Evolutionary conservation across 2,888 invertebrate genomes (phyloP).

Genomic region (Phoenoteleia sp.): DNA sequence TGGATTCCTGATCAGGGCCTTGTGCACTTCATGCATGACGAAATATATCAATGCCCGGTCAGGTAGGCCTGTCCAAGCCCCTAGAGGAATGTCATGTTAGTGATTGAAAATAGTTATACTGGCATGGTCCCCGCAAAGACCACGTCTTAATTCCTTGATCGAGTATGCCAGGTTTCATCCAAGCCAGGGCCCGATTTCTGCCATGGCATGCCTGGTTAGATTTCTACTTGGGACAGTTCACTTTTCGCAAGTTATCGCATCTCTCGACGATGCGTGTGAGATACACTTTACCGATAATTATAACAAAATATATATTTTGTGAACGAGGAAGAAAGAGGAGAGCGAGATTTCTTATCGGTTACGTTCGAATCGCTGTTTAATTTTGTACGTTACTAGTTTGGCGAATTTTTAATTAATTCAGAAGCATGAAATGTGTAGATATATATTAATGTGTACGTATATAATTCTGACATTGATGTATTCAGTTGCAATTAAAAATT

Average conservation of each 20-base stretch:
- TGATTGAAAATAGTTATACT: too few relatives aligned
- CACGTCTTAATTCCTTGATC: too few relatives aligned
- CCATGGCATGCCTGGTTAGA: too few relatives aligned
- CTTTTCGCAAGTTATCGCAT: constrained; percentile 49
- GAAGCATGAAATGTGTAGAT: constrained; percentile 9
- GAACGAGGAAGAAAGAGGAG: constrained; percentile 5
- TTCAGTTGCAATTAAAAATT: constrained; percentile 11
- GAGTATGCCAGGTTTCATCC: too few relatives aligned
- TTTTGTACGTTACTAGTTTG: constrained; percentile 1
- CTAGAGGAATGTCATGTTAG: too few relatives aligned
- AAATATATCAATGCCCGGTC: too few relatives aligned
- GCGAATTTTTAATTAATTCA: constrained; percentile 29
- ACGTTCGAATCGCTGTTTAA: constrained; percentile 19
- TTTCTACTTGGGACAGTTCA: too few relatives aligned
- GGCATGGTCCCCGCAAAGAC: too few relatives aligned
- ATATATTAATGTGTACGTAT: constrained; percentile 12
- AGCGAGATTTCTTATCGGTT: constrained; percentile 7
- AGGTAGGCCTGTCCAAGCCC: too few relatives aligned
- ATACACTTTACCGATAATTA: constrained; percentile 47
- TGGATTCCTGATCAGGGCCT: too few relatives aligned
- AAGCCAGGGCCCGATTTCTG: too few relatives aligned
- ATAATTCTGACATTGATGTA: not conserved
- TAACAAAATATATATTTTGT: constrained; percentile 36
- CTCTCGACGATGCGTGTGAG: constrained; percentile 15
- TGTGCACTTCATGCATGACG: too few relatives aligned